Conservation (phyloP, 2,797 vertebrate genomes). For the Sardinella longiceps region DNA sequence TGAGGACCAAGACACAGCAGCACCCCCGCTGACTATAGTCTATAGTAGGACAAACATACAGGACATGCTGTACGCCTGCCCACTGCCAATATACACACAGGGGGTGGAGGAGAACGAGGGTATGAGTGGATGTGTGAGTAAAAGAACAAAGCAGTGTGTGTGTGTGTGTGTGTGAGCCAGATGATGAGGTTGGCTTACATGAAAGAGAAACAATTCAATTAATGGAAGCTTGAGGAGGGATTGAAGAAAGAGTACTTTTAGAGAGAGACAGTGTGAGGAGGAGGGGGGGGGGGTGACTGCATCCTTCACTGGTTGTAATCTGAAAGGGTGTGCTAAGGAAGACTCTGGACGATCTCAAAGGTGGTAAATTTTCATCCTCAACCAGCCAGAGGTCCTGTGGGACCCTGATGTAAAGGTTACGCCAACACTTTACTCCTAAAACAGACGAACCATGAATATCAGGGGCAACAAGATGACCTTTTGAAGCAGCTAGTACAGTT, state of each 20-base stretch:
- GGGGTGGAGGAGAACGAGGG: not conserved
- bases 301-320: not conserved
- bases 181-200: not conserved
- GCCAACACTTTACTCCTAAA: slow-evolving; percentile 28
- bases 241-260: not conserved
- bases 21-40: not conserved
- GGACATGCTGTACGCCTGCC: not conserved
- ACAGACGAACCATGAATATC: slow-evolving; percentile 31
- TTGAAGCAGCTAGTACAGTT: slow-evolving; percentile 20
- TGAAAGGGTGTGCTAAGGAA: slow-evolving; percentile 11
- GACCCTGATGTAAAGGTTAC: slow-evolving; percentile 50
- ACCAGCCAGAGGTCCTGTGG: slow-evolving; percentile 26
- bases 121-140: not conserved
- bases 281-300: too few species aligned
- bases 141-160: not conserved
- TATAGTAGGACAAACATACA: not conserved
- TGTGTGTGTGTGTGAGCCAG: not conserved
- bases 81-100: not conserved
- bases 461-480: slow-evolving; percentile 40
- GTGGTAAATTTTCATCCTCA: slow-evolving; percentile 35
- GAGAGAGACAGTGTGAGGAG: not conserved
- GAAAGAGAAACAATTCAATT: not conserved
- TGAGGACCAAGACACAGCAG: not conserved
- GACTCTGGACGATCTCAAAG: slow-evolving; percentile 21
- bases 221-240: not conserved